Base-by-base conservation (phyloP, 2,888 invertebrate genomes). In the Drosophila engyochracea region DNA sequence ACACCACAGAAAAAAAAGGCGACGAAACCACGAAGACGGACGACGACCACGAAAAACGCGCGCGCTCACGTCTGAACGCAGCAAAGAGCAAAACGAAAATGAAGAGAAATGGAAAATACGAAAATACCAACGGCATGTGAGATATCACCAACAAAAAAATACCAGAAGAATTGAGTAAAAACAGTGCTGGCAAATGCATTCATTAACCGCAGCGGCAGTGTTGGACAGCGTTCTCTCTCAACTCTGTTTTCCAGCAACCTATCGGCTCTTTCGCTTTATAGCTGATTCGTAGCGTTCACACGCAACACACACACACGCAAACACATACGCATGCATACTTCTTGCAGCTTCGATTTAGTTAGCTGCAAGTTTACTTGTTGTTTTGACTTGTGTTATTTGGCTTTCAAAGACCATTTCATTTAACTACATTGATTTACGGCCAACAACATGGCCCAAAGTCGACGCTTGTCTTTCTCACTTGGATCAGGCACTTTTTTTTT, bases 81-180 rank as follows among this genome's bases (percentile, higher is more conserved):
- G 62, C 81, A 73, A 77, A 81, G 68, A 79, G 79, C 79, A 81
- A 79, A 79, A 79, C 79, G 79, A 79, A 79, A 79, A 77, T 79
- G 79, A 81, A 81, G 79, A 79, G 81, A 63, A 69, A 73, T 79
- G 28, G 62, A 69, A 76, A 79, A 72, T 76, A 81, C 77, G 66
- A 76, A 79, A 81, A 79, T 79, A 79, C 78, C 77, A 79, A 59
- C 41, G 52, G 30, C 28, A 52, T 59, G 22, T 35, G 30, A 80
- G 67, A 81, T 54, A 76, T 47, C 47, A 47, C 47, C 22, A 61
- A 54, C 35, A 28, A 39, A 67, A 61, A 77, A 69, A 77, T 77
- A 77, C 81, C 53, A 65, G 58, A 74, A 30, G 22, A 41, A 53
- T 33, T 55, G 25, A 31, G 6, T 37, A 30, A 51, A 55, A 53